Percentiles rank a stretch among this genome's conserved stretches.
Conservation (phyloP, 2,888 invertebrate species). For the Autographa gamma region DNA sequence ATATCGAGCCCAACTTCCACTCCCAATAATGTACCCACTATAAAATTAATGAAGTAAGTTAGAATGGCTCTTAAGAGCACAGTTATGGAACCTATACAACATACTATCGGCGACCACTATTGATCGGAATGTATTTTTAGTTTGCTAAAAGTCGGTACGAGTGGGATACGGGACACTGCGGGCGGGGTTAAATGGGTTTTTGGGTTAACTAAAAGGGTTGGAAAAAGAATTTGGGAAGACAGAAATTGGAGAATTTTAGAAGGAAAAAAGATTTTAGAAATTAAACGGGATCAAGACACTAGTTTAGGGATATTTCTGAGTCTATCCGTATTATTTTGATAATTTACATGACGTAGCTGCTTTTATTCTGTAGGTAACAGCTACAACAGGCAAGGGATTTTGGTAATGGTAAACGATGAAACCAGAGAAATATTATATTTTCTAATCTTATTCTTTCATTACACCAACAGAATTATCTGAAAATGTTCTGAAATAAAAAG, state of each 20-base stretch:
- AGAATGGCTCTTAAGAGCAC: not conserved
- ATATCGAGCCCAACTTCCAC: not conserved
- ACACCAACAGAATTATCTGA: too few species aligned
- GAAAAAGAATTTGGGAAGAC: not conserved
- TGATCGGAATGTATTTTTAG: slow-evolving; percentile 29
- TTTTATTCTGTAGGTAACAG: too few species aligned
- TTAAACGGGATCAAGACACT: too few species aligned
- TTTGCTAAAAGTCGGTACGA: not conserved
- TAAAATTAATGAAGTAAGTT: not conserved
- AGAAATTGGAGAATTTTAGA: not conserved
- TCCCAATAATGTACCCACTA: not conserved
- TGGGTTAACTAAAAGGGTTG: slow-evolving; percentile 11
- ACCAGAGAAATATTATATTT: too few species aligned
- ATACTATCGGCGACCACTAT: slow-evolving; percentile 16
- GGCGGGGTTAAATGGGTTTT: not conserved
- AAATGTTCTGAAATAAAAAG: too few species aligned
- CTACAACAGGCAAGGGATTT: too few species aligned
- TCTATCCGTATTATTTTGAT: too few species aligned
- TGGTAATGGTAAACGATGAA: too few species aligned
- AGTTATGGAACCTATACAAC: slow-evolving; percentile 9
- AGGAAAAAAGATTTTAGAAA: too few species aligned
- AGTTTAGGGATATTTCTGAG: too few species aligned
- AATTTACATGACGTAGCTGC: too few species aligned
- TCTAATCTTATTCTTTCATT: too few species aligned
- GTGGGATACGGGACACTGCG: not conserved